Evolutionary conservation across 2,113 vertebrate genomes (phyloP).

Genomic region (Phycodurus eques): DNA sequence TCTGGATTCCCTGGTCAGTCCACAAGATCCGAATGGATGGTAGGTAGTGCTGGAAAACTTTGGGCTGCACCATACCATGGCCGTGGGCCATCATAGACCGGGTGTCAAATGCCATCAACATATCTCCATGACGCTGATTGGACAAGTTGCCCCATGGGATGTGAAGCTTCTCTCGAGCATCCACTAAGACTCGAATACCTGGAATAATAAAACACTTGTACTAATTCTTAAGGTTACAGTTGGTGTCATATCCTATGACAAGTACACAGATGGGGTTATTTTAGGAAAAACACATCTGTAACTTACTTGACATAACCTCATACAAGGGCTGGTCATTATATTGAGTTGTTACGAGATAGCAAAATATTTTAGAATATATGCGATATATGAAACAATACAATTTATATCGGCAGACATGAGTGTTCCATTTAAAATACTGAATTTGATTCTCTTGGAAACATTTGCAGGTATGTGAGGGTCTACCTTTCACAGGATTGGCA

Average conservation of each 20-base stretch:
- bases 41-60: conserved; percentile 83
- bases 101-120: conserved; percentile 93
- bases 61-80: conserved; percentile 85
- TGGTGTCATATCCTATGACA: not conserved
- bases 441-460: too few species aligned
- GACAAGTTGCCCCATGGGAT: conserved; percentile 88
- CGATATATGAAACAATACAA: too few species aligned
- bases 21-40: conserved; percentile 84
- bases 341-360: too few species aligned
- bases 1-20: conserved; percentile 88
- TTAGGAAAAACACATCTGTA: too few species aligned
- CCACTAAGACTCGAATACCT: conserved; percentile 94
- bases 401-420: too few species aligned
- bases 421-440: too few species aligned
- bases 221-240: not conserved
- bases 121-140: conserved; percentile 85
- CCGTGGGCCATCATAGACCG: conserved; percentile 72
- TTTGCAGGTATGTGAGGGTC: too few species aligned
- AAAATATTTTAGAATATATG: too few species aligned
- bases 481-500: too few species aligned
- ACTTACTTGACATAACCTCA: too few species aligned
- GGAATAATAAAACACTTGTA: not conserved
- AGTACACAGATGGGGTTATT: not conserved
- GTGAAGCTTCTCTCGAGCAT: conserved; percentile 92
- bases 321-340: too few species aligned